These are phyloP conservation scores for Poeciliopsis presidionis DNA, from an alignment of 2,797 vertebrate species.

Conservation along the genomic window DNA sequence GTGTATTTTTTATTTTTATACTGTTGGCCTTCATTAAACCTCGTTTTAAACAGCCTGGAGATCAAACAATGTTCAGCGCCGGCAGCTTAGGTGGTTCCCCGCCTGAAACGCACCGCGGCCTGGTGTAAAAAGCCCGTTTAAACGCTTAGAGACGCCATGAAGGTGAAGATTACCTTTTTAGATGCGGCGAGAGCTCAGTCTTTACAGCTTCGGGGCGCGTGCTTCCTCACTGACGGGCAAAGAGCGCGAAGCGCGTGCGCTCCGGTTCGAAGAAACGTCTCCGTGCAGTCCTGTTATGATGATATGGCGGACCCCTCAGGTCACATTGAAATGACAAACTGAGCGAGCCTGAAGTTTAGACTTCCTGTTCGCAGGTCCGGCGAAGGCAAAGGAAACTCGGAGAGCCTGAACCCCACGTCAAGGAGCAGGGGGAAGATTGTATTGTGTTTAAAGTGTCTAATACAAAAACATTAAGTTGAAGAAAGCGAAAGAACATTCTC, in stretches of 20 bases:
- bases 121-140: background rate
- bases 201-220: slow-evolving; percentile 27
- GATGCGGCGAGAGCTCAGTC: slow-evolving; percentile 34
- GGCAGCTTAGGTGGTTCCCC: background rate
- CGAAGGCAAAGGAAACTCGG: background rate
- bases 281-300: slow-evolving; percentile 60
- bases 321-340: slow-evolving; percentile 60
- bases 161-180: slow-evolving; percentile 52
- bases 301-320: slow-evolving; percentile 72
- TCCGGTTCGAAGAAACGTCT: slow-evolving; percentile 9
- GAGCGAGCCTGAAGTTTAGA: background rate
- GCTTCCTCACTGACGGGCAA: slow-evolving; percentile 16
- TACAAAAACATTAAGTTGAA: background rate
- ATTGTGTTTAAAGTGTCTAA: background rate
- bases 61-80: background rate
- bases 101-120: background rate
- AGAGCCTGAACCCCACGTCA: too few relatives aligned
- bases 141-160: background rate
- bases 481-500: slow-evolving; percentile 35
- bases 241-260: slow-evolving; percentile 27
- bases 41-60: background rate
- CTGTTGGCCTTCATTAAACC: background rate
- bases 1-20: background rate
- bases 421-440: background rate
- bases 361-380: background rate